Conservation (phyloP, 2,888 invertebrate genomes). For the Leptura quadrifasciata region DNA sequence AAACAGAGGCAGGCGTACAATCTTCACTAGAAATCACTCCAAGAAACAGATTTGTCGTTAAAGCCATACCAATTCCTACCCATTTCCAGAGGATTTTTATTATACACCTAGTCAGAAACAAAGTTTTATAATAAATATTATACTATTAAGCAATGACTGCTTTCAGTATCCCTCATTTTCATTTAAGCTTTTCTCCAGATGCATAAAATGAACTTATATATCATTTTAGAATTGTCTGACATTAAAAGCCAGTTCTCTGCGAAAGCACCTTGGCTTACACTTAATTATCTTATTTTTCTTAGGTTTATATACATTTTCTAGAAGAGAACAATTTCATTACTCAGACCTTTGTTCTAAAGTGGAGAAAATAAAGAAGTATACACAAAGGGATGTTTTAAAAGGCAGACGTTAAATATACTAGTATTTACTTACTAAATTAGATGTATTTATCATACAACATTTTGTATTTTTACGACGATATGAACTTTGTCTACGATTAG, state of each 20-base stretch:
- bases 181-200: neutral
- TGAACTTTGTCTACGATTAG: no score
- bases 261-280: neutral
- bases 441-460: neutral
- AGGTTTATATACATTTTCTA: conserved; percentile 1
- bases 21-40: no score
- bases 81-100: no score
- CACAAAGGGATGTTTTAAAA: neutral
- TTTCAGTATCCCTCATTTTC: neutral
- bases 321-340: neutral
- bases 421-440: neutral
- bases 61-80: no score
- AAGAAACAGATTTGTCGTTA: no score
- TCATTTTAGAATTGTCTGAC: neutral
- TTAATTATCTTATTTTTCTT: conserved; percentile 7
- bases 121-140: no score
- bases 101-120: no score
- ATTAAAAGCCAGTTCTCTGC: neutral
- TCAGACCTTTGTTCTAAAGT: neutral
- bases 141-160: no score
- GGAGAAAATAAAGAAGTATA: conserved; percentile 1
- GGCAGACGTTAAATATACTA: neutral
- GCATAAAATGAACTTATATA: neutral
- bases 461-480: neutral
- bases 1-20: no score